Evolutionary conservation across 1,140 invertebrate species (phyloP).

Genomic region (Drosophila simulans): DNA sequence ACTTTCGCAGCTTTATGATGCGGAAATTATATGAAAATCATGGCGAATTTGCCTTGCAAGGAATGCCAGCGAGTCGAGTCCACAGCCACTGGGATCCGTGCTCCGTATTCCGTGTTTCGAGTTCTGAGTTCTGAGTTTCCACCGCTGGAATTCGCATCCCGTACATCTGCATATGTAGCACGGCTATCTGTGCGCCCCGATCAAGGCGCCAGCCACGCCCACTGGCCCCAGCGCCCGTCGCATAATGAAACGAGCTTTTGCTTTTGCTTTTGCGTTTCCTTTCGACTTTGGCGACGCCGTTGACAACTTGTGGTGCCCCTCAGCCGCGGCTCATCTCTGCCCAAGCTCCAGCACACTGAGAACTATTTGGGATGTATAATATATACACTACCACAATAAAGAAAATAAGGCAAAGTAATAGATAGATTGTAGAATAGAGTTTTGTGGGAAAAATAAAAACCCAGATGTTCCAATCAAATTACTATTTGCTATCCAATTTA

Average conservation of each 20-base stretch:
- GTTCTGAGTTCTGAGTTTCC: constrained; percentile 3
- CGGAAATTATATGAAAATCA: constrained; percentile 85
- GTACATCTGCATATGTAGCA: constrained; percentile 67
- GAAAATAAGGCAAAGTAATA: too few species aligned
- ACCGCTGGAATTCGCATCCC: constrained; percentile 31
- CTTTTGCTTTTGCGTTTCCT: constrained; percentile 45
- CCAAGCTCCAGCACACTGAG: constrained; percentile 5
- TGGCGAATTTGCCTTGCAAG: constrained; percentile 81
- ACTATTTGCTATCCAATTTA: too few species aligned
- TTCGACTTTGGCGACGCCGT: constrained; percentile 46
- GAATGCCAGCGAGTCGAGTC: constrained; percentile 48
- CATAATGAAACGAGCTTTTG: constrained; percentile 70
- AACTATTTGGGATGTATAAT: too few species aligned
- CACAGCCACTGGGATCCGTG: constrained; percentile 19
- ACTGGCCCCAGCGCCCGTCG: constrained; percentile 32
- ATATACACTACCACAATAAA: too few species aligned
- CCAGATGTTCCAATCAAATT: too few species aligned
- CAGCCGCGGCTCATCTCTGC: constrained; percentile 23
- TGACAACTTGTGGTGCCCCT: constrained; percentile 51
- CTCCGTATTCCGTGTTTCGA: constrained; percentile 5
- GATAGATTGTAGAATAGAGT: too few species aligned
- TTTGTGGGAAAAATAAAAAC: too few species aligned
- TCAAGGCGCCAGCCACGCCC: constrained; percentile 59
- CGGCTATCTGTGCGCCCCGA: constrained; percentile 68
- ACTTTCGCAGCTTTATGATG: constrained; percentile 84